Percentiles rank a stretch among this genome's conserved stretches.
Conservation (phyloP, 2,797 vertebrate species). For the Myotis vivesi region DNA sequence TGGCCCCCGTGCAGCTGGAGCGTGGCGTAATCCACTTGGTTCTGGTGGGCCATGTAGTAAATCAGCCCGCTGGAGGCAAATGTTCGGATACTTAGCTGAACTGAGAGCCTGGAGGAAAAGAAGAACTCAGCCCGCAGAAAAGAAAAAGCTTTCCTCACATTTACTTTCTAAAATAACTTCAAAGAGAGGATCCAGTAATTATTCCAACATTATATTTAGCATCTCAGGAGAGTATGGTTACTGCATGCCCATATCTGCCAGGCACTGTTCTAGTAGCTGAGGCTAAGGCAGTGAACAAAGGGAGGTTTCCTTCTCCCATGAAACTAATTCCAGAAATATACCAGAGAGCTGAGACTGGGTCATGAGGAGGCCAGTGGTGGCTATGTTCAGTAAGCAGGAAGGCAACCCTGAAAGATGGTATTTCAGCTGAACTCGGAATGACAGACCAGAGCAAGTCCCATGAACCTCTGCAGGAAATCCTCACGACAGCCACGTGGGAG, state of each 20-base stretch:
- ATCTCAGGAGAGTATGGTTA: not conserved
- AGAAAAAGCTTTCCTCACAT: not conserved
- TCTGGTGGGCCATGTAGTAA: conserved; percentile 90
- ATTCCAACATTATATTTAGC: not conserved
- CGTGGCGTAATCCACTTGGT: conserved; percentile 90
- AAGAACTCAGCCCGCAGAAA: not conserved
- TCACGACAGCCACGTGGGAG: fast-evolving
- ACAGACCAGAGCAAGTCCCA: not conserved
- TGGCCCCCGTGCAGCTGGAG: conserved; percentile 88
- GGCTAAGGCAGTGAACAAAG: not conserved
- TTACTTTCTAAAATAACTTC: not conserved
- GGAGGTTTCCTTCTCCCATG: not conserved
- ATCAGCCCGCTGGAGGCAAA: conserved; percentile 89
- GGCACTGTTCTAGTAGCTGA: not conserved
- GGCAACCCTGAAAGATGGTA: not conserved
- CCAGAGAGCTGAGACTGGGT: too few species aligned
- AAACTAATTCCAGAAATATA: not conserved
- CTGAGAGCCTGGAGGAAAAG: conserved; percentile 83
- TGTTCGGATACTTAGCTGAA: conserved; percentile 90
- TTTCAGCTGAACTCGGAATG: not conserved
- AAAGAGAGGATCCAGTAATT: not conserved
- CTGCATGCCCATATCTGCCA: not conserved
- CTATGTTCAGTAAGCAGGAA: not conserved
- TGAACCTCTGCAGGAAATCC: not conserved
- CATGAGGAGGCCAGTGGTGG: not conserved